These are phyloP conservation scores for Ctenosaura bakeri DNA, from an alignment of 2,797 vertebrate genomes.

Conservation along the genomic window DNA sequence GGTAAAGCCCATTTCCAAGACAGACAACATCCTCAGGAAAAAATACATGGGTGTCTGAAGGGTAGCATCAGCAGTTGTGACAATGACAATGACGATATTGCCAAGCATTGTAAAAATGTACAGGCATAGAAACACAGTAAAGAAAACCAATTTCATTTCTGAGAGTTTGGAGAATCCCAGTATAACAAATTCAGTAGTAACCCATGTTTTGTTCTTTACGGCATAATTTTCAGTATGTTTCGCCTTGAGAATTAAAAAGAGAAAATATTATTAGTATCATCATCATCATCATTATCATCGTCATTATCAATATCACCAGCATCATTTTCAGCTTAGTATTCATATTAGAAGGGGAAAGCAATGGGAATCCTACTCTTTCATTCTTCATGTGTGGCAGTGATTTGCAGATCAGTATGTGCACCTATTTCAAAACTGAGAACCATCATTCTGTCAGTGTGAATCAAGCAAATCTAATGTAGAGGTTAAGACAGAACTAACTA, in stretches of 20 bases:
- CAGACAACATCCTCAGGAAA: slow-evolving; percentile 17
- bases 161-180: slow-evolving; percentile 58
- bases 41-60: slow-evolving; percentile 59
- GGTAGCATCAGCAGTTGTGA: slow-evolving; percentile 47
- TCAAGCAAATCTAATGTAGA: too few species aligned
- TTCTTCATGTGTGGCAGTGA: too few species aligned
- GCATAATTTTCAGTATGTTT: background rate
- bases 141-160: slow-evolving; percentile 47
- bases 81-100: slow-evolving; percentile 52
- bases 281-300: too few species aligned
- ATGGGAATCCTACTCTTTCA: too few species aligned
- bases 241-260: background rate
- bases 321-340: background rate
- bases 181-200: slow-evolving; percentile 39
- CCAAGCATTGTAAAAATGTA: slow-evolving; percentile 42
- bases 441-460: too few species aligned
- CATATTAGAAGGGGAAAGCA: too few species aligned
- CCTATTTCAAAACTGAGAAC: too few species aligned
- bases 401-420: too few species aligned
- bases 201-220: background rate
- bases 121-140: slow-evolving; percentile 44
- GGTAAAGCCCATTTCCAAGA: slow-evolving; percentile 14
- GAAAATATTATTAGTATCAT: background rate
- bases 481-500: too few species aligned
- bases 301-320: background rate